These are phyloP conservation scores for Aplysina aerophoba DNA, from an alignment of 37 sponge, comb jelly and placozoan species.

Conservation along the genomic window DNA sequence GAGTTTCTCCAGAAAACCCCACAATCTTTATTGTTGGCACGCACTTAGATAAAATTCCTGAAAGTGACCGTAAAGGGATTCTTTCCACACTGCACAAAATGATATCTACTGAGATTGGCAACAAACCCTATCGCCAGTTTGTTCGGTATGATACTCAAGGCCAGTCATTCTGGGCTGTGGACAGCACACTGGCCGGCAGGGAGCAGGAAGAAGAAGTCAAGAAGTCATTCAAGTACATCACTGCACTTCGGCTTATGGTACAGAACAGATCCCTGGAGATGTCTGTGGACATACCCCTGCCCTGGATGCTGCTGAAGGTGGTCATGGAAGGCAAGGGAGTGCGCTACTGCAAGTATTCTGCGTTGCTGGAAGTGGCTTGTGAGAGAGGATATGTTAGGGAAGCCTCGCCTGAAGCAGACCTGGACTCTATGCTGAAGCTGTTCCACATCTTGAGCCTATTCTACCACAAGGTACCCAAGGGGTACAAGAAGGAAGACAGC, in stretches of 20 bases:
- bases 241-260: neutral
- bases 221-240: neutral
- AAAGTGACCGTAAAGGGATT: neutral
- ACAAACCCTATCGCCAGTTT: conserved; percentile 1
- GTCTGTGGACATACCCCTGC: neutral
- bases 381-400: too few relatives aligned
- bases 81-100: too few relatives aligned
- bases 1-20: neutral
- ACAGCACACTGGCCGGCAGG: conserved; percentile 24
- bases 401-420: too few relatives aligned
- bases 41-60: neutral
- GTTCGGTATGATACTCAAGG: neutral
- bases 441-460: too few relatives aligned
- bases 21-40: conserved; percentile 18
- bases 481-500: too few relatives aligned
- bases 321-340: neutral
- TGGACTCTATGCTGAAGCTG: too few relatives aligned
- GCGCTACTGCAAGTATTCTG: too few relatives aligned
- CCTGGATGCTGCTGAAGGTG: neutral
- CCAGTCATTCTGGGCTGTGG: conserved; percentile 24
- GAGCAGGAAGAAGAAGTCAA: neutral
- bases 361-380: too few relatives aligned
- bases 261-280: neutral
- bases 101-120: neutral
- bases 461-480: too few relatives aligned